A percentile compares a stretch with the other conserved stretches of the same genome.
Conservation (phyloP, 1,140 invertebrate genomes). For the Gonatopus flavifemur region DNA sequence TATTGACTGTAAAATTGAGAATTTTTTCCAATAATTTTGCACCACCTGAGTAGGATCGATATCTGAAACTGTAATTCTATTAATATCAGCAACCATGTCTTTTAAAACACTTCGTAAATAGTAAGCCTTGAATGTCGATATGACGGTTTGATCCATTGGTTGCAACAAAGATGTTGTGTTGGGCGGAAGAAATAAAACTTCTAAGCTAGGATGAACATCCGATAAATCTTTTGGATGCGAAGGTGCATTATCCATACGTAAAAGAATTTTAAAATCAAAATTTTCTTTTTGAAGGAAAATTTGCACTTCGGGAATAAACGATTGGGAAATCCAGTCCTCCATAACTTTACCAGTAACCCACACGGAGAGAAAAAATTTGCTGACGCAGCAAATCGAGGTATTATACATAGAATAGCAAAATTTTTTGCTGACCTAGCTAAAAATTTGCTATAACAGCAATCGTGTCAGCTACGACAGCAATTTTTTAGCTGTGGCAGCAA, state of each 20-base stretch:
- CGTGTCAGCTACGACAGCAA: too few species aligned
- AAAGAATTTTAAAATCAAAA: conserved; percentile 50
- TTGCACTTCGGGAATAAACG: conserved; percentile 30
- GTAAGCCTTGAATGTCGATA: conserved; percentile 28
- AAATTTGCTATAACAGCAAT: too few species aligned
- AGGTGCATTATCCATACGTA: conserved; percentile 55
- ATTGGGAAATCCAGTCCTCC: conserved; percentile 38
- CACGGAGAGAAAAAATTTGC: too few species aligned
- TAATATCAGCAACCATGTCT: conserved; percentile 23
- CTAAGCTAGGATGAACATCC: conserved; percentile 41
- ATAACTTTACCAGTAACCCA: conserved; percentile 50
- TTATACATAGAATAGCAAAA: too few species aligned
- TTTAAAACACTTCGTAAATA: conserved; percentile 14
- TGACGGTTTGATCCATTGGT: conserved; percentile 55
- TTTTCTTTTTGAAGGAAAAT: conserved; percentile 38
- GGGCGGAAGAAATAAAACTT: conserved; percentile 51
- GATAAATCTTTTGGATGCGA: conserved; percentile 37
- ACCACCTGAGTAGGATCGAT: conserved; percentile 3
- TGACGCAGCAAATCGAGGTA: too few species aligned
- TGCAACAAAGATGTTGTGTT: conserved; percentile 56
- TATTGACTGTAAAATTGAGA: conserved; percentile 26
- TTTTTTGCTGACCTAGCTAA: too few species aligned
- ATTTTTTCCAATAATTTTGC: conserved; percentile 28
- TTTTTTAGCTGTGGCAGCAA: too few species aligned
- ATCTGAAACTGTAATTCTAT: conserved; percentile 11